phyloP scores from a whole-genome alignment of 2,113 vertebrate genomes.

The Megatriorchis doriae region DNA sequence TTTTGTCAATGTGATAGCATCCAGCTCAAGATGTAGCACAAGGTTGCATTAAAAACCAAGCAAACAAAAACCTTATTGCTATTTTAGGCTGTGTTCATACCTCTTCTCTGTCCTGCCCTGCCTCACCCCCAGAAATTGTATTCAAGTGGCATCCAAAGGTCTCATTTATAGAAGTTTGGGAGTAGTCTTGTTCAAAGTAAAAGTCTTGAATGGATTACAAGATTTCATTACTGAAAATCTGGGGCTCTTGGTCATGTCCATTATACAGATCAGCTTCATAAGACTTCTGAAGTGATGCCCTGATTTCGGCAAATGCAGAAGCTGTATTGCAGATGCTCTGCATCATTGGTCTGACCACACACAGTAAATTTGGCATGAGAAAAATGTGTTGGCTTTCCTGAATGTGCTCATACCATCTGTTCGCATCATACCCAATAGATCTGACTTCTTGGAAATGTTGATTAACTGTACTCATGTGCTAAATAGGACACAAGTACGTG shows the following conservation, averaged over 20 bases:
- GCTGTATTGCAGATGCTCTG: not conserved
- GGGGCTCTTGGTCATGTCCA: not conserved
- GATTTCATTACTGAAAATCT: not conserved
- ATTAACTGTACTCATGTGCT: not conserved
- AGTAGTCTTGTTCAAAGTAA: not conserved
- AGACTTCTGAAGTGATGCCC: not conserved
- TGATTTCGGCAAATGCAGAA: not conserved
- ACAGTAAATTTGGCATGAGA: not conserved
- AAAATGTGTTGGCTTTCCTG: not conserved
- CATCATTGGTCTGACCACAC: not conserved
- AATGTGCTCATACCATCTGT: not conserved
- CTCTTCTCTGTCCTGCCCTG: not conserved
- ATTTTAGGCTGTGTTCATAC: accelerated
- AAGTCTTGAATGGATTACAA: not conserved
- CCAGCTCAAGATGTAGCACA: not conserved
- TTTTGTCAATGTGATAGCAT: not conserved
- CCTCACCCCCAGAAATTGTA: not conserved
- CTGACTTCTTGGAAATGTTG: not conserved
- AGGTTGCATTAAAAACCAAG: not conserved
- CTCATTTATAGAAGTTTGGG: not conserved
- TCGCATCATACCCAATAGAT: not conserved
- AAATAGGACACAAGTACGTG: not conserved
- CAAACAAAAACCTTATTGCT: not conserved
- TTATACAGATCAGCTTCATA: not conserved
- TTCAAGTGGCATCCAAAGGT: not conserved